Conservation (phyloP, 35 echinoderm and acorn worm species). For the Ophiothrix spiculata region DNA sequence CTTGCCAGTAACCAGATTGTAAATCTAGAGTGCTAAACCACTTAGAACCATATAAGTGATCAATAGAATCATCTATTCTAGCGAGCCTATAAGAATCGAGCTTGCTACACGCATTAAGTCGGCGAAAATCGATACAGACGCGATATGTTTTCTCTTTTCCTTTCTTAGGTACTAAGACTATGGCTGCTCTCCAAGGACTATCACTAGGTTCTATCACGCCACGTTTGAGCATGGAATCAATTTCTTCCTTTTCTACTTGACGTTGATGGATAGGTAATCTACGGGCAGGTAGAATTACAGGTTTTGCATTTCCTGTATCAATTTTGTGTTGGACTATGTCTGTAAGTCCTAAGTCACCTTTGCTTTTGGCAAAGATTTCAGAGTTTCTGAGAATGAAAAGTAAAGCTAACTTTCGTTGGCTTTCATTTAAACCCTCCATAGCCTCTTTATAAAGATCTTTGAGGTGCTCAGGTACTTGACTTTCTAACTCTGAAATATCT, state of each 20-base stretch:
- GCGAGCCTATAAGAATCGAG: background rate
- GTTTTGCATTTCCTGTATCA: background rate
- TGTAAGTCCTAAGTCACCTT: background rate
- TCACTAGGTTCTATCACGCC: background rate
- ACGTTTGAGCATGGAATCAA: background rate
- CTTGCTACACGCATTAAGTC: background rate
- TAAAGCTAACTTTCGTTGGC: background rate
- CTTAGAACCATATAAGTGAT: background rate
- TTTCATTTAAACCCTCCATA: background rate
- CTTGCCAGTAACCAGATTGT: conserved; percentile 45
- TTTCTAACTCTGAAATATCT: no score
- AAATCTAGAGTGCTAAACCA: conserved; percentile 33
- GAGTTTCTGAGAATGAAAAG: background rate
- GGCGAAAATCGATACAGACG: background rate
- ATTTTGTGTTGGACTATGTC: background rate
- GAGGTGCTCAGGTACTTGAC: no score
- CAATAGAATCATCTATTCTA: background rate
- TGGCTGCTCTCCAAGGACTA: background rate
- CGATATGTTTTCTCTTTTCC: background rate
- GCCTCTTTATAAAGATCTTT: background rate
- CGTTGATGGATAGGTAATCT: background rate
- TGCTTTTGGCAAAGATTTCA: no score
- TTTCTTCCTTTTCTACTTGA: background rate
- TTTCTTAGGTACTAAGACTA: background rate
- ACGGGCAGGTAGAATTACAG: background rate